Evolutionary conservation across 2,113 vertebrate genomes (phyloP), one percentile per base, ranked within the genome.

Genomic region (Poecilia latipinna): DNA sequence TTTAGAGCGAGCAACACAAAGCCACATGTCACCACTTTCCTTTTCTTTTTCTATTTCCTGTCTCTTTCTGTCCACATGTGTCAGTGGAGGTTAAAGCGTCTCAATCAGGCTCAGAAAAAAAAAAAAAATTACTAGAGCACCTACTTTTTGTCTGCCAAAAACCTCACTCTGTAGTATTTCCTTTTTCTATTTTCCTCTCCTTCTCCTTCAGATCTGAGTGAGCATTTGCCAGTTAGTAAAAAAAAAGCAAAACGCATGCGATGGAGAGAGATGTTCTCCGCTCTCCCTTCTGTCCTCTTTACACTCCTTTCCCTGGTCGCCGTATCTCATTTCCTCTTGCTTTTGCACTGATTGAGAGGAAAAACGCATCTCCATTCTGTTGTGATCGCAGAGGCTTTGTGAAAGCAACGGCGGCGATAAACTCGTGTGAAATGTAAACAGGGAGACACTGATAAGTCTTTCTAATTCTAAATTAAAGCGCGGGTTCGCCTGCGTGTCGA

Each of bases 161-260:
- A 24, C 74, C 68, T 77, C 65, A 61, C 68, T 84, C 70, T 84
- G 26, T 87, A 85, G 90, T 89, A 84, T 93, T 89, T 87, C 84
- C 82, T 77, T 79, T 80, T 80, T 70, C 4, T 69, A 39, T 51
- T 68, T 48, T 57, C 60, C 31, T 65, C 51, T 35, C 28, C 28
- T 72, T 69, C 68, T 48, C 29, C 26, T 82, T 80, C 37, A 84
- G 73, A 8, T 24, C 68, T 68, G 35, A 73, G 72, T 37, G 69
- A 35, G 66, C 61, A 67, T 85, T 76, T 70, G 74, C 70, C 65
- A 37, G 51, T 67, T 61, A 48, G 77, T 70, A 85, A 68, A 86
- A 29, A 68, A 29, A 89, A 82, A 44, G 35, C 35, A 60, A 64
- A 73, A 80, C 69, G 87, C 82, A 83, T 89, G 77, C 85, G 84